These are phyloP conservation scores for Gnathonemus echidnorhynchus DNA, from an alignment of 2,113 vertebrate genomes.

Conservation along the genomic window DNA sequence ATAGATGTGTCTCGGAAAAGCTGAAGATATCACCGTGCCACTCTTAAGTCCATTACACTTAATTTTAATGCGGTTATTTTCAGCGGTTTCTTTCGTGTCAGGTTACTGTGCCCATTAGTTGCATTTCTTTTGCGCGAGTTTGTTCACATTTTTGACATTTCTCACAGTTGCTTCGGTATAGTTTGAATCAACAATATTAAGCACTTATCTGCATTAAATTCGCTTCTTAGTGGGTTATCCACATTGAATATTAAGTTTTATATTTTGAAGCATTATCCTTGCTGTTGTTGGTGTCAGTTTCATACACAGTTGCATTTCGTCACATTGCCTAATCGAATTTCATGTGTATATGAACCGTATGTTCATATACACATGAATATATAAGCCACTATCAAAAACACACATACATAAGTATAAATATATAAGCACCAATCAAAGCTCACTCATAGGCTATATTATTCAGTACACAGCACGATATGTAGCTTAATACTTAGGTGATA, in stretches of 20 bases:
- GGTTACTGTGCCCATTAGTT: not conserved
- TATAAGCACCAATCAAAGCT: not conserved
- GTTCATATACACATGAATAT: not conserved
- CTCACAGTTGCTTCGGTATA: not conserved
- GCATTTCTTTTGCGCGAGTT: not conserved
- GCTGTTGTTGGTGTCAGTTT: not conserved
- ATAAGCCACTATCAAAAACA: not conserved
- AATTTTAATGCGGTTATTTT: not conserved
- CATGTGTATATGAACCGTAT: not conserved
- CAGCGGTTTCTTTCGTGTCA: not conserved
- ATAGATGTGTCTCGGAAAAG: not conserved
- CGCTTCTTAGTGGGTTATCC: not conserved
- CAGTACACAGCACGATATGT: not conserved
- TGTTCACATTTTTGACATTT: not conserved
- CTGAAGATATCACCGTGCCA: not conserved
- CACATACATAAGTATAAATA: not conserved
- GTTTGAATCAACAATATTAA: not conserved
- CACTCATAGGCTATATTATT: not conserved
- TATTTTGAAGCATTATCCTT: not conserved
- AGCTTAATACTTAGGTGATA: not conserved
- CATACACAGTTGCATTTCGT: not conserved
- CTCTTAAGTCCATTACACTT: not conserved
- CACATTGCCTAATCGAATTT: not conserved
- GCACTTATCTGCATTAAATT: not conserved
- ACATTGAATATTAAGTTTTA: not conserved